Conservation (phyloP, 2,797 vertebrate species). For the Spea hammondii region DNA sequence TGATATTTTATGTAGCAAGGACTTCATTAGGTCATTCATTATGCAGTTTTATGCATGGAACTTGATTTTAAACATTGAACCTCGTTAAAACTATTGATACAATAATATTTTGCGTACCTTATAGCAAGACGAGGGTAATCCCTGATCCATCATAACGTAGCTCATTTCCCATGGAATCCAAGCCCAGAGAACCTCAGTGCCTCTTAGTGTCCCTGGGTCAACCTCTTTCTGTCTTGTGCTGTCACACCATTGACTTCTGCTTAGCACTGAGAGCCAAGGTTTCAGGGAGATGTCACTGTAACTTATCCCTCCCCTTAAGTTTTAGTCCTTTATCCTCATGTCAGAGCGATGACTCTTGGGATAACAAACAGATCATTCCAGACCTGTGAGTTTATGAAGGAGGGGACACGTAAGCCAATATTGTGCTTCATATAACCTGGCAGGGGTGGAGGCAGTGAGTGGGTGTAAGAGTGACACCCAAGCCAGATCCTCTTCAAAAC, state of each 20-base stretch:
- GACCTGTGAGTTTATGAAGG: conserved; percentile 5
- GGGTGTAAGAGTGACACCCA: conserved; percentile 14
- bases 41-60: too few species aligned
- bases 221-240: not conserved
- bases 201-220: not conserved
- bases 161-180: conserved; percentile 3
- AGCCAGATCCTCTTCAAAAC: too few species aligned
- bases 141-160: conserved; percentile 21
- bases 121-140: conserved; percentile 3
- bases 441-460: conserved; percentile 22
- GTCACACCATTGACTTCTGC: not conserved
- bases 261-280: not conserved
- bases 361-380: conserved; percentile 13
- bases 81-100: too few species aligned
- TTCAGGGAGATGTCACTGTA: not conserved
- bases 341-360: conserved; percentile 1
- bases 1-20: too few species aligned
- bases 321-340: conserved; percentile 16
- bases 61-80: too few species aligned
- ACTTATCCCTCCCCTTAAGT: conserved; percentile 30
- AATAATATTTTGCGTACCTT: conserved; percentile 17
- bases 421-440: not conserved
- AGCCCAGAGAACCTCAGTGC: not conserved
- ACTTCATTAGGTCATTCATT: too few species aligned
- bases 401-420: not conserved